Conservation (phyloP, 2,888 invertebrate genomes). For the Biston betularia region DNA sequence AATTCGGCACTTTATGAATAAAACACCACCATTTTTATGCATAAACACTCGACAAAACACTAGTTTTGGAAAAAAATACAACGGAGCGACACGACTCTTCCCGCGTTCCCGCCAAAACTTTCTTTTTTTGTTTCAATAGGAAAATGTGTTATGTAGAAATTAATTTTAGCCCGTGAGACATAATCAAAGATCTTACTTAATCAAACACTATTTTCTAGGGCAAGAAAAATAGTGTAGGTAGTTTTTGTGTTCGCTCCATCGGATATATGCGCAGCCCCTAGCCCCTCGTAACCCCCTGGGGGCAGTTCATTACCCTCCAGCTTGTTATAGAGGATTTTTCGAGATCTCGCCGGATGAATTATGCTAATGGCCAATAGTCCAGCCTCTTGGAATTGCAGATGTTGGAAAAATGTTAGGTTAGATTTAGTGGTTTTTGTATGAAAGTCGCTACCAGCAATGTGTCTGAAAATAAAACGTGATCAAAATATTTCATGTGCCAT, state of each 20-base stretch:
- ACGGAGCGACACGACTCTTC: too few relatives aligned
- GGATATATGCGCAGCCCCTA: constrained; percentile 25
- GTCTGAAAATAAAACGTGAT: not conserved
- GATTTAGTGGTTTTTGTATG: constrained; percentile 19
- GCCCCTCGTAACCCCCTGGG: constrained; percentile 33
- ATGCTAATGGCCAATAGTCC: constrained; percentile 42
- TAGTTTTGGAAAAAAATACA: too few relatives aligned
- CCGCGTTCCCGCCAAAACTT: too few relatives aligned
- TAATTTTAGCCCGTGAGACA: too few relatives aligned
- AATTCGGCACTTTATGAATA: too few relatives aligned
- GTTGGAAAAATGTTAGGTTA: constrained; percentile 20
- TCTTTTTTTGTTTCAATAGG: too few relatives aligned
- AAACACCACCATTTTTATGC: too few relatives aligned
- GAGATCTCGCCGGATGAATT: constrained; percentile 42
- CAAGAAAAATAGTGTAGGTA: constrained; percentile 4
- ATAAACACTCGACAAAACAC: too few relatives aligned
- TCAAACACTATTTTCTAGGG: constrained; percentile 1
- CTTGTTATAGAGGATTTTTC: constrained; percentile 43
- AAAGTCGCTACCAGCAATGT: not conserved
- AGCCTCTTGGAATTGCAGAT: constrained; percentile 36
- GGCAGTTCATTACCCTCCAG: constrained; percentile 46
- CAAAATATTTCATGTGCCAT: not conserved
- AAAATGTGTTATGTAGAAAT: too few relatives aligned
- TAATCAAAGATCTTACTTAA: not conserved
- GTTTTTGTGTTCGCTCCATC: constrained; percentile 25